phyloP scores from a whole-genome alignment of 2,888 invertebrate genomes.

The Andrena haemorrhoa region DNA sequence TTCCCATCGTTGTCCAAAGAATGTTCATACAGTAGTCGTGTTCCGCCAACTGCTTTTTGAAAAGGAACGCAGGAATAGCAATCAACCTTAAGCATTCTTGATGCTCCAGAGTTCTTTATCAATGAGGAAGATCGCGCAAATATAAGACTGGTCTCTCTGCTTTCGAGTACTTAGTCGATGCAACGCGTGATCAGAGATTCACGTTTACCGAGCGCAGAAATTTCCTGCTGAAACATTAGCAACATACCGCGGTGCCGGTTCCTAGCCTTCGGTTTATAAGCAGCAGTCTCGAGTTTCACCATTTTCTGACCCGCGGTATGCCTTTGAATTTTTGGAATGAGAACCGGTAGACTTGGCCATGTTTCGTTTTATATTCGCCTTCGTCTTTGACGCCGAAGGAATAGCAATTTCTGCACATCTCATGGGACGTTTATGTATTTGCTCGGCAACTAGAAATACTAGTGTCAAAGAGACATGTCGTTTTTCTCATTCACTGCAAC shows the following conservation, averaged over 20 bases:
- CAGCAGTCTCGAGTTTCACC: constrained; percentile 58
- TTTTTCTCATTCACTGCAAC: too few species aligned
- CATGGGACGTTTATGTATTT: background rate
- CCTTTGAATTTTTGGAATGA: constrained; percentile 56
- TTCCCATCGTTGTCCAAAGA: background rate
- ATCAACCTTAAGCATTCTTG: background rate
- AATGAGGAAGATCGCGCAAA: constrained; percentile 38
- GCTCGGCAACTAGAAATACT: too few species aligned
- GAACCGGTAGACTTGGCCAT: constrained; percentile 20
- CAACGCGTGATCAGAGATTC: constrained; percentile 27
- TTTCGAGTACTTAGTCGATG: constrained; percentile 33
- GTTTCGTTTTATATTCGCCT: constrained; percentile 29
- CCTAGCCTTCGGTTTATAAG: constrained; percentile 56
- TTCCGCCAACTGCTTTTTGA: background rate
- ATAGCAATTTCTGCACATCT: background rate
- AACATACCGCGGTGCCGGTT: constrained; percentile 23
- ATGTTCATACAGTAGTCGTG: background rate
- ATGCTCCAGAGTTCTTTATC: constrained; percentile 26
- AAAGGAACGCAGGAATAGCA: background rate
- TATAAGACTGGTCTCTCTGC: constrained; percentile 18
- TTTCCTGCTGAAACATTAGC: constrained; percentile 51
- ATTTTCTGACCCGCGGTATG: constrained; percentile 57
- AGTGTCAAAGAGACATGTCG: too few species aligned
- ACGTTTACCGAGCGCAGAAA: constrained; percentile 25
- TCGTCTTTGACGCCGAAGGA: background rate